These are phyloP conservation scores for Crotalus helleri DNA, from an alignment of 2,113 vertebrate genomes.

Conservation along the genomic window DNA sequence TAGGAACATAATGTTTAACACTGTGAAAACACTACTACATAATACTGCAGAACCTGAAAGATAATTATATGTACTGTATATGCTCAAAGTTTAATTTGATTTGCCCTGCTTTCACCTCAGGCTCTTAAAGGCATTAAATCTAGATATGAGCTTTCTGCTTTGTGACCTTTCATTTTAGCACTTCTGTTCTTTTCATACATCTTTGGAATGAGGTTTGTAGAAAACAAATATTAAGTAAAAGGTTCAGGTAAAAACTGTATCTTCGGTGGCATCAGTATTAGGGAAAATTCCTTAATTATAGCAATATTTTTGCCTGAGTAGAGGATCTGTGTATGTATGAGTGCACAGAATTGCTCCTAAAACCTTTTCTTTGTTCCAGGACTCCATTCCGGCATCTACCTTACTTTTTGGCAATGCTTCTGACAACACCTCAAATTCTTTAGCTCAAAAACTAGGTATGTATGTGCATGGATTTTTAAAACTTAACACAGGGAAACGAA, in stretches of 20 bases:
- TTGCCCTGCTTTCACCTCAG: background rate
- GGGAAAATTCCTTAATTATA: background rate
- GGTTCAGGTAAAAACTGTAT: background rate
- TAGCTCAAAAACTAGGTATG: conserved; percentile 89
- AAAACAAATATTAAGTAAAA: background rate
- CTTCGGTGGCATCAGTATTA: background rate
- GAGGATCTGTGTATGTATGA: background rate
- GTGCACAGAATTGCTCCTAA: background rate
- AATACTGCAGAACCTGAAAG: background rate
- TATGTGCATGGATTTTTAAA: conserved; percentile 55
- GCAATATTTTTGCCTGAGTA: background rate
- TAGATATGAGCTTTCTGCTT: background rate
- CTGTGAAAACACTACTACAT: background rate
- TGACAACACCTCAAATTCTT: conserved; percentile 76
- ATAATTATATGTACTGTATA: background rate
- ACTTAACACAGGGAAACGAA: background rate
- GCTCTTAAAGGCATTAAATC: background rate
- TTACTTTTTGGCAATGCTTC: conserved; percentile 86
- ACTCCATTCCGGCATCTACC: conserved; percentile 81
- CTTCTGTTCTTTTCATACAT: background rate
- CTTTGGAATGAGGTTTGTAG: background rate
- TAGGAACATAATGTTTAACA: background rate
- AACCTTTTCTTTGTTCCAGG: conserved; percentile 70
- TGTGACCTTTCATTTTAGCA: background rate
- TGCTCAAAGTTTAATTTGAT: background rate